These are phyloP conservation scores for Asteroscopus sphinx DNA, from an alignment of 2,888 invertebrate species.

Conservation along the genomic window DNA sequence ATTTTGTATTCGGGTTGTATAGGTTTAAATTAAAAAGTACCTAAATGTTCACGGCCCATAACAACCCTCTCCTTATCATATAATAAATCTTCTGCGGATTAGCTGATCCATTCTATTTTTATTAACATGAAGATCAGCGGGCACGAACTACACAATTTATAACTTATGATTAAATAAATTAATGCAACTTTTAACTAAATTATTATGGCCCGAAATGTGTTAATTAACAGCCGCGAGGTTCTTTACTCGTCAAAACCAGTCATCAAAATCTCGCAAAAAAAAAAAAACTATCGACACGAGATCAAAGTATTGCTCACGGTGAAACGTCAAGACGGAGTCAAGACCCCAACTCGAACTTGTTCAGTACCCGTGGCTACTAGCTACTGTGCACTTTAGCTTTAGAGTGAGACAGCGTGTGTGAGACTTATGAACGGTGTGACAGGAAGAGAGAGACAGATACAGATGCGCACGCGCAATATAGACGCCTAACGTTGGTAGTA, in stretches of 20 bases:
- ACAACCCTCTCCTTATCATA: too few relatives aligned
- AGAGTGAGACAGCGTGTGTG: slow-evolving; percentile 59
- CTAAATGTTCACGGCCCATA: too few relatives aligned
- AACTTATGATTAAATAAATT: slow-evolving; percentile 16
- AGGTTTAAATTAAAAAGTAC: too few relatives aligned
- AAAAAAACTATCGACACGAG: slow-evolving; percentile 83
- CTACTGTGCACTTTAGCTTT: slow-evolving; percentile 83
- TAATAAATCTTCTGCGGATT: too few relatives aligned
- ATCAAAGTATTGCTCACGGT: slow-evolving; percentile 77
- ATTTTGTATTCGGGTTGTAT: too few relatives aligned
- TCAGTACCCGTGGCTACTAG: slow-evolving; percentile 79
- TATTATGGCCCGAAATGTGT: slow-evolving; percentile 72
- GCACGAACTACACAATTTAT: too few relatives aligned
- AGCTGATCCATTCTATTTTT: too few relatives aligned
- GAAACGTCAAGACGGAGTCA: slow-evolving; percentile 83
- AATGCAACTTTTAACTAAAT: slow-evolving; percentile 61
- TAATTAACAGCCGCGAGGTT: slow-evolving; percentile 78
- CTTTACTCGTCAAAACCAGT: slow-evolving; percentile 78
- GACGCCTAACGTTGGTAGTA: slow-evolving; percentile 75
- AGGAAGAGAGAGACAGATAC: slow-evolving; percentile 66
- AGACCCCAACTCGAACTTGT: slow-evolving; percentile 84
- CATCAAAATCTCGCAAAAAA: slow-evolving; percentile 79
- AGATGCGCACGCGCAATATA: slow-evolving; percentile 80
- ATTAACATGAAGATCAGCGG: too few relatives aligned
- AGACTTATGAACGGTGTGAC: slow-evolving; percentile 18